Base-by-base conservation (phyloP, 2,113 vertebrate species). In the Ochotona curzoniae region DNA sequence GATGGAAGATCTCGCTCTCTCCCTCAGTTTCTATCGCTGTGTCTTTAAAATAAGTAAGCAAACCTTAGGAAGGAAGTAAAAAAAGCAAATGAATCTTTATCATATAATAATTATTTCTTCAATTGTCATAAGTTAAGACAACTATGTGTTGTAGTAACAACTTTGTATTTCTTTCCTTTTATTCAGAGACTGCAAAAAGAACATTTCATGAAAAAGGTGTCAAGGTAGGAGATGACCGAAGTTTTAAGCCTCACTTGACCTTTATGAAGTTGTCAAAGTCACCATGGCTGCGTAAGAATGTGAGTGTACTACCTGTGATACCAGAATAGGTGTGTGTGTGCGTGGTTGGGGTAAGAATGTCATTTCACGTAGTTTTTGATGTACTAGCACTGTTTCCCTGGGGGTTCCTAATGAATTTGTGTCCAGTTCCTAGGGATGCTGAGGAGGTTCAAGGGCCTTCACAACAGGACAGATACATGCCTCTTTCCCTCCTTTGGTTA, bases 241-340 rank as follows among this genome's bases (percentile, higher is more conserved):
- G 95, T 96, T 99, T 99, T 95, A 98, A 98, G 95, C 99, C 99
- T 69, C 99, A 99, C 96, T 98, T 99, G 96, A 99, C 99, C 95
- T 99, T 99, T 95, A 99, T 99, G 99, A 99, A 99, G 96, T 97
- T 99, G 93, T 99, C 99, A 82, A 98, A 98, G 98, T 98, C 98
- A 32, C 97, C 98, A 8, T 98, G 98, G 91, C 98, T 99, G 64
- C 96, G 97, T 93, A 99, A 98, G 57, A 97, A 99, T 98, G 99
- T 99, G 94, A 96, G 97, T 13, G 94, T 64, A 51, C 64, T 54
- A 69, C 18, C 8, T 30, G 18, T 44, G 4, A 21, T 11, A 18
- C 3, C 32, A 60, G 49, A 28, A 32, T 47, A 10, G 30, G 80
- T 64, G 12, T 47, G 74, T 3, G 18, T 57, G 66, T 47, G 74